Percentiles rank a stretch among this genome's conserved stretches.
phyloP scores from a whole-genome alignment of 2,888 invertebrate genomes.

The Chamaedrilus cognettii region DNA sequence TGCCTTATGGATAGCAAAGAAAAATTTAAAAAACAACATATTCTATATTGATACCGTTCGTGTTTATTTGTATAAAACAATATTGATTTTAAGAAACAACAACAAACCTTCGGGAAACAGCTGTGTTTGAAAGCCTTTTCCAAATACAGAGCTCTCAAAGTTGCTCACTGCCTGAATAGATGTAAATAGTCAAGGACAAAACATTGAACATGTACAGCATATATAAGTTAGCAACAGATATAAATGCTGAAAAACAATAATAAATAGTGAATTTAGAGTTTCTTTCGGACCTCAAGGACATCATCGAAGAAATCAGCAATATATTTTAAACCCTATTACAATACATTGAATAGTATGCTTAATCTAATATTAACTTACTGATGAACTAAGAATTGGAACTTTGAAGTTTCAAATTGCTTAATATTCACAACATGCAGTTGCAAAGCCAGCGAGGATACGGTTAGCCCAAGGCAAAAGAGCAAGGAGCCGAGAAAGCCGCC shows the following conservation, averaged over 20 bases:
- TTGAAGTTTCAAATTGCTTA: too few species aligned
- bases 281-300: too few species aligned
- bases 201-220: neutral
- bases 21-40: neutral
- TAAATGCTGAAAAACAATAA: too few species aligned
- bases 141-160: constrained; percentile 81
- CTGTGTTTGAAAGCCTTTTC: constrained; percentile 85
- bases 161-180: constrained; percentile 78
- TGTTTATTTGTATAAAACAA: neutral
- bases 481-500: constrained; percentile 88
- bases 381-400: neutral
- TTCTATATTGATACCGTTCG: constrained; percentile 1
- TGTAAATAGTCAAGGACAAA: neutral
- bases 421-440: too few species aligned
- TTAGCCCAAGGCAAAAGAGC: constrained; percentile 81
- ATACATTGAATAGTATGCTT: too few species aligned
- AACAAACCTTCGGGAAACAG: constrained; percentile 76
- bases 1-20: too few species aligned
- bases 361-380: neutral
- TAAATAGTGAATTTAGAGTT: too few species aligned
- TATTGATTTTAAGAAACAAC: neutral
- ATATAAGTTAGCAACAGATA: too few species aligned
- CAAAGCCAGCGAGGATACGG: too few species aligned
- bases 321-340: too few species aligned
- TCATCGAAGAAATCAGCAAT: too few species aligned